phyloP scores from a whole-genome alignment of 2,113 vertebrate species.

The Heloderma charlesbogerti region DNA sequence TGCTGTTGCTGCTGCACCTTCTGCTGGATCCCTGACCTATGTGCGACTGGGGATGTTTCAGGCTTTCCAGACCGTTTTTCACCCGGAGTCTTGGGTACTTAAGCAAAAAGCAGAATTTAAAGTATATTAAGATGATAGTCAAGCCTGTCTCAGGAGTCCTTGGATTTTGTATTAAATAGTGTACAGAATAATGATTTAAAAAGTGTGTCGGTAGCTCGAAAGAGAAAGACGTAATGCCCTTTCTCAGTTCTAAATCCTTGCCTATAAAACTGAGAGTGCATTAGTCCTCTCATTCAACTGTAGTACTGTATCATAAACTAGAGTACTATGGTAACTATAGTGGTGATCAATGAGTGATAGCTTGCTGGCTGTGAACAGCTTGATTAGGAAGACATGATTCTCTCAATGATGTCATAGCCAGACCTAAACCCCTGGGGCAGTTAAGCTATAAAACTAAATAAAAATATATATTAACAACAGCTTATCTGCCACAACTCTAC shows the following conservation, averaged over 20 bases:
- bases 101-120: slow-evolving; percentile 31
- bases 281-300: neutral
- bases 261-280: neutral
- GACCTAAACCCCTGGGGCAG: neutral
- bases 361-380: neutral
- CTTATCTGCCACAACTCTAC: neutral
- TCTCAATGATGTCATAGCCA: neutral
- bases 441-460: neutral
- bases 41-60: slow-evolving; percentile 93
- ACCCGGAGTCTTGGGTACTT: slow-evolving; percentile 93
- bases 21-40: slow-evolving; percentile 89
- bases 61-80: slow-evolving; percentile 89
- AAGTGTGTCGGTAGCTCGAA: too few species aligned
- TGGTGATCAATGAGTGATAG: neutral
- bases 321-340: neutral
- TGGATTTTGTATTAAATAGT: neutral
- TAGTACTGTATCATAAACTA: neutral
- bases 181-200: neutral
- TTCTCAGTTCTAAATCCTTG: neutral
- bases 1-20: slow-evolving; percentile 77
- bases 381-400: neutral
- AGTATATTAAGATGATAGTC: neutral
- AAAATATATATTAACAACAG: neutral
- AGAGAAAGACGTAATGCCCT: neutral
- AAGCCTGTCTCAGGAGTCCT: neutral